Percentiles rank a stretch among this genome's conserved stretches.
Conservation (phyloP, 2,113 vertebrate species). For the Oostethus manadensis region DNA sequence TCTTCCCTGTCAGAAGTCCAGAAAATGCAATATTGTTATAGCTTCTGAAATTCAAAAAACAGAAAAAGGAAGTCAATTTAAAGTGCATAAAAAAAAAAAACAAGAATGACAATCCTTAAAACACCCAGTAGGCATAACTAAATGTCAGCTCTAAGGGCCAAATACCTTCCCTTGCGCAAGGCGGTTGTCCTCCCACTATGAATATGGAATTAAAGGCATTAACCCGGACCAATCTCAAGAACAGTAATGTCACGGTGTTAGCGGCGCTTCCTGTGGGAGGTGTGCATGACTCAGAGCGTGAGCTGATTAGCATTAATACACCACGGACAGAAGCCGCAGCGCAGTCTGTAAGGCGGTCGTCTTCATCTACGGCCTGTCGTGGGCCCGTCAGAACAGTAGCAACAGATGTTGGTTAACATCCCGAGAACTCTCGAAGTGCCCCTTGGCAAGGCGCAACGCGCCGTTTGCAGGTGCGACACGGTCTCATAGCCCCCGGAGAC, state of each 20-base stretch:
- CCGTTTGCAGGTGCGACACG: neutral
- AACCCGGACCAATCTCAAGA: slow-evolving; percentile 23
- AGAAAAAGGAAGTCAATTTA: too few relatives aligned
- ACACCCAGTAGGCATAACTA: too few relatives aligned
- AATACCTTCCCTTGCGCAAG: neutral
- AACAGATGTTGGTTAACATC: neutral
- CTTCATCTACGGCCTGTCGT: neutral
- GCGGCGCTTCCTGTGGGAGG: neutral
- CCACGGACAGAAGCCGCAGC: neutral
- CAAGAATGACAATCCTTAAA: too few relatives aligned
- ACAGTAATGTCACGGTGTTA: slow-evolving; percentile 16
- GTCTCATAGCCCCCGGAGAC: neutral
- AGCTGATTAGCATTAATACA: slow-evolving; percentile 21
- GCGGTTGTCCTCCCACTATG: slow-evolving; percentile 10
- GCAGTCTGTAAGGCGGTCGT: neutral
- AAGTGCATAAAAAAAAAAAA: too few relatives aligned
- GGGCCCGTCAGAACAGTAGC: neutral
- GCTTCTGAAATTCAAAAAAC: too few relatives aligned
- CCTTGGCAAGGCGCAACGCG: neutral
- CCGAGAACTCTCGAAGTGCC: neutral
- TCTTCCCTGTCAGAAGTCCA: too few relatives aligned
- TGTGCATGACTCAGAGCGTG: slow-evolving; percentile 9
- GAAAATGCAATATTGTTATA: too few relatives aligned
- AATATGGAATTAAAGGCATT: slow-evolving; percentile 25
- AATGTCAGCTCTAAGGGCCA: too few relatives aligned